Percentiles rank a stretch among this genome's conserved stretches.
Conservation (phyloP, 1,140 invertebrate genomes). For the Xylocopa sonorina region DNA sequence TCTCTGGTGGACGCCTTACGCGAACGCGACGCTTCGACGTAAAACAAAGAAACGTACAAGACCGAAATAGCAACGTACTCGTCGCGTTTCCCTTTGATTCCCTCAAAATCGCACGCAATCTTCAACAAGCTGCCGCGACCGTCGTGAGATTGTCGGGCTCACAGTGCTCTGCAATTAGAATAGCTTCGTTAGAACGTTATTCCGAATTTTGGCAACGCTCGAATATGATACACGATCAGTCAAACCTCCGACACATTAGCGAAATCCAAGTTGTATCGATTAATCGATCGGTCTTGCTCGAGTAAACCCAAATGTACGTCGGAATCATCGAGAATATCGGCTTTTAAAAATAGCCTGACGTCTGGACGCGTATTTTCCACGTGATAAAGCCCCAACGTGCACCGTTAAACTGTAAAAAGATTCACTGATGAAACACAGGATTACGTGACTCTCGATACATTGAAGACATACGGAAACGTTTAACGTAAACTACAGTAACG, state of each 20-base stretch:
- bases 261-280: neutral
- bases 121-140: no score
- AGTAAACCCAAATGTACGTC: neutral
- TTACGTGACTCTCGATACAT: neutral
- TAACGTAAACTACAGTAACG: no score
- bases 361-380: slow-evolving; percentile 30
- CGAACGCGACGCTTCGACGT: neutral
- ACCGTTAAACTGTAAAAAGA: slow-evolving; percentile 21
- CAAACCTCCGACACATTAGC: slow-evolving; percentile 13
- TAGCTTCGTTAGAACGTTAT: neutral
- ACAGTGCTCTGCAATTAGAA: slow-evolving; percentile 16
- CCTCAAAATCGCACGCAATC: no score
- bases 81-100: neutral
- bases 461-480: no score
- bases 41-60: neutral
- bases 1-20: slow-evolving; percentile 11
- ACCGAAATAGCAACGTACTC: slow-evolving; percentile 8
- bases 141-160: neutral
- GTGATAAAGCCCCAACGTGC: slow-evolving; percentile 1
- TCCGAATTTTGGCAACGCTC: slow-evolving; percentile 33
- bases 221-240: slow-evolving; percentile 3
- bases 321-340: neutral
- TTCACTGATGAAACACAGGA: neutral
- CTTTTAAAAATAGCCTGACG: slow-evolving; percentile 22
- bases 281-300: neutral